Base-by-base conservation (phyloP, 2,113 vertebrate genomes). In the Megaceryle maxima region DNA sequence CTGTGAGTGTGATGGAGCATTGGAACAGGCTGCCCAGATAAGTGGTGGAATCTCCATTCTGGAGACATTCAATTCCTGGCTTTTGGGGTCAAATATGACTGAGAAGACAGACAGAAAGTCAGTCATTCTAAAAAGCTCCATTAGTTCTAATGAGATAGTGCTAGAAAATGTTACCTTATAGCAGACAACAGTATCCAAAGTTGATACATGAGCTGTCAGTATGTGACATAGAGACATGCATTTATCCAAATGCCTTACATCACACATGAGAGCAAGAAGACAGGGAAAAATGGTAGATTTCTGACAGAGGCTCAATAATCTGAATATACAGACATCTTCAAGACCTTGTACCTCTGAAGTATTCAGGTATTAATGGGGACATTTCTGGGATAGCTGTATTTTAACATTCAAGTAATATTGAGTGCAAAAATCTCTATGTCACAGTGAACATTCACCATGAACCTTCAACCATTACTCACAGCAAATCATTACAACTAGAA, bases 221-320 rank as follows among this genome's bases (percentile, higher is more conserved):
- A 60, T 29, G 10, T 21, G 46, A 88, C 68, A 50, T 64, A 21
- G 9, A 57, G 43, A 51, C 7, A 29, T 25, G 8, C 24, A 70
- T 70, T 22, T 51, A 29, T 21, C 37, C n/a, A 50, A 76, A 70
- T 29, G n/a, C 51, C 43, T 72, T 19, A 19, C 8, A 57, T 50
- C 31, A 29, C 28, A 41, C 8, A 35, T 55, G 50, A 70, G 13
- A 72, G 44, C 16, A 66, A 73, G 37, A 78, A 18, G 18, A 78
- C 3, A 19, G 9, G 16, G 5, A 3, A 7, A 29, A 66, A 22
- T 21, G 29, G 29, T 28, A 66, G 37, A 57, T 51, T 44, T 59
- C 13, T 13, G 25, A 16, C 1, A 3, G 13, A 5, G 7, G 35
- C 9, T 2, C 1, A 1, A 66, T 28, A 80, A 87, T 15, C 22